Conservation (phyloP, 1,140 invertebrate species). For the Bombus pyrosoma region DNA sequence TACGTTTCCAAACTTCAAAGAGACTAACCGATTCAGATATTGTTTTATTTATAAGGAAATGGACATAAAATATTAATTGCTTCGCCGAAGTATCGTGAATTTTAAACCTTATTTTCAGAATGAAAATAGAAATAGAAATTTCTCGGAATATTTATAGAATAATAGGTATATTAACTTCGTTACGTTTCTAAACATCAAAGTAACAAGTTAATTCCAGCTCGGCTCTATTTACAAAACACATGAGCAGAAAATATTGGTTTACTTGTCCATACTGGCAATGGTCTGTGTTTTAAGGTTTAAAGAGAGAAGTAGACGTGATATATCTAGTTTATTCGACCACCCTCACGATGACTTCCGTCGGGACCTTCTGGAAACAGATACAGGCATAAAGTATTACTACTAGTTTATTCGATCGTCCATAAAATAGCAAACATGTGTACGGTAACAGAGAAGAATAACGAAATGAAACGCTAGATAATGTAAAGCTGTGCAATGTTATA, state of each 20-base stretch:
- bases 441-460: too few relatives aligned
- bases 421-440: neutral
- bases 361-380: neutral
- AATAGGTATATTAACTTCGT: neutral
- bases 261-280: neutral
- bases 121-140: neutral
- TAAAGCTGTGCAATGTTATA: too few relatives aligned
- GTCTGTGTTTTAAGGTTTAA: neutral
- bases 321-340: neutral
- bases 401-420: neutral
- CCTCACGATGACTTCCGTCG: neutral
- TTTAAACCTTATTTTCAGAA: neutral
- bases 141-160: neutral
- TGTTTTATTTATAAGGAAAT: too few relatives aligned
- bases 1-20: neutral
- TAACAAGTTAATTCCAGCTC: neutral
- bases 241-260: neutral
- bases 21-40: too few relatives aligned
- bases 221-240: neutral
- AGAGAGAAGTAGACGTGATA: neutral
- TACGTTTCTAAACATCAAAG: neutral
- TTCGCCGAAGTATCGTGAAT: too few relatives aligned
- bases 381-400: neutral
- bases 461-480: neutral
- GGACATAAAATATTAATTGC: too few relatives aligned